Conservation (phyloP, 1,140 invertebrate species). For the Euschistus heros region DNA sequence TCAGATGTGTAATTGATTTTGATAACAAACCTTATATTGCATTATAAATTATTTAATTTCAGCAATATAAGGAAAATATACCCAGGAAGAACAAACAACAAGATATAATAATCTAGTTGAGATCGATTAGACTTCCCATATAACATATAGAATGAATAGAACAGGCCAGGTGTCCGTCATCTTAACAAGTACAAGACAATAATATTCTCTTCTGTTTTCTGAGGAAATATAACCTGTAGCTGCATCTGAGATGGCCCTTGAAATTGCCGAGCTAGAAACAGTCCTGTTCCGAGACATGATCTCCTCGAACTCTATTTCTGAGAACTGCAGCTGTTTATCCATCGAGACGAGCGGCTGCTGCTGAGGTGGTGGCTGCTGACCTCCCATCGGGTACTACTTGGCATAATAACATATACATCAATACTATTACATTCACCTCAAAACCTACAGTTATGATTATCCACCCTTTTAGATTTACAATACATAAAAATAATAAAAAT, state of each 20-base stretch:
- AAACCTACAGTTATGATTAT: too few relatives aligned
- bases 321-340: conserved; percentile 37
- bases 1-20: too few relatives aligned
- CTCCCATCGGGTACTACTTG: conserved; percentile 1
- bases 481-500: too few relatives aligned
- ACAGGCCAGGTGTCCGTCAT: neutral
- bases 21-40: too few relatives aligned
- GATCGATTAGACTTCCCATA: too few relatives aligned
- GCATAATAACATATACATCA: too few relatives aligned
- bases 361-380: conserved; percentile 3
- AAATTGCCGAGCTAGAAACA: conserved; percentile 93
- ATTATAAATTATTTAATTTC: too few relatives aligned
- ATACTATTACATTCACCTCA: too few relatives aligned
- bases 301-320: conserved; percentile 95
- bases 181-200: neutral
- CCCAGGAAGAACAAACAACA: too few relatives aligned
- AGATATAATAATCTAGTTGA: too few relatives aligned
- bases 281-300: conserved; percentile 95
- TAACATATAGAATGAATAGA: neutral
- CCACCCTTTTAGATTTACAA: too few relatives aligned
- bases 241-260: conserved; percentile 92
- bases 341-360: conserved; percentile 3
- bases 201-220: neutral
- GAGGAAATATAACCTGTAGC: conserved; percentile 50
- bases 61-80: too few relatives aligned